These are phyloP conservation scores for Nerophis lumbriciformis DNA, from an alignment of 2,113 vertebrate species.

Conservation along the genomic window DNA sequence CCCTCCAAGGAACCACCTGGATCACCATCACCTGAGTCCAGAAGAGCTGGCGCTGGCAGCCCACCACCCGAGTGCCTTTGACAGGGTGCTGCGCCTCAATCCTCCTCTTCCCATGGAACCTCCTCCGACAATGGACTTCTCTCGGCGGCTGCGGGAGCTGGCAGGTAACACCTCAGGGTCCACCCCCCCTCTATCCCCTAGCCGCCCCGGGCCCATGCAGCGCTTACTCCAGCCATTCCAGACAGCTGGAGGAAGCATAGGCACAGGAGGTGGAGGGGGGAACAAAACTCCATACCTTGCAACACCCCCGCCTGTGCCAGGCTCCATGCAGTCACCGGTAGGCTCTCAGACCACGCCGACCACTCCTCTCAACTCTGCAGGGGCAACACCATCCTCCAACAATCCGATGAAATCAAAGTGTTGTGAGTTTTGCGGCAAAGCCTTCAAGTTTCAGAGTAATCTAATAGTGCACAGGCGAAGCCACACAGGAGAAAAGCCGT, in stretches of 20 bases:
- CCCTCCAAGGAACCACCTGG: slow-evolving; percentile 96
- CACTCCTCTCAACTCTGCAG: slow-evolving; percentile 53
- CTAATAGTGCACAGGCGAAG: slow-evolving; percentile 96
- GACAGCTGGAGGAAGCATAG: slow-evolving; percentile 76
- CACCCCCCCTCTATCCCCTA: slow-evolving; percentile 93
- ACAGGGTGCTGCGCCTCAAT: slow-evolving; percentile 99
- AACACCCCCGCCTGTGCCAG: slow-evolving; percentile 91
- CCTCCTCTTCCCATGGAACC: slow-evolving; percentile 97
- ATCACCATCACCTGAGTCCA: slow-evolving; percentile 95
- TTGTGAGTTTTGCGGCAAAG: slow-evolving; percentile 98
- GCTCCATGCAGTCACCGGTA: slow-evolving; percentile 89
- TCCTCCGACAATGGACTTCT: slow-evolving; percentile 99
- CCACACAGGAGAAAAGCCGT: slow-evolving; percentile 99
- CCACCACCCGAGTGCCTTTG: slow-evolving; percentile 99
- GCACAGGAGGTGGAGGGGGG: slow-evolving; percentile 54
- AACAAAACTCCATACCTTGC: slow-evolving; percentile 95
- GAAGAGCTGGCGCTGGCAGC: slow-evolving; percentile 98
- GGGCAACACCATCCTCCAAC: slow-evolving; percentile 58
- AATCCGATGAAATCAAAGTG: slow-evolving; percentile 91
- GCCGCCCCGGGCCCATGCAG: slow-evolving; percentile 97
- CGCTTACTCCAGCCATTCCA: slow-evolving; percentile 99
- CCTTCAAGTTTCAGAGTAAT: slow-evolving; percentile 99
- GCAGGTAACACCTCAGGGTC: slow-evolving; percentile 93
- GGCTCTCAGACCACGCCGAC: slow-evolving; percentile 85
- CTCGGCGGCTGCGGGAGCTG: slow-evolving; percentile 95